Base-by-base conservation (phyloP, 1,140 invertebrate genomes). In the Halesus radiatus region DNA sequence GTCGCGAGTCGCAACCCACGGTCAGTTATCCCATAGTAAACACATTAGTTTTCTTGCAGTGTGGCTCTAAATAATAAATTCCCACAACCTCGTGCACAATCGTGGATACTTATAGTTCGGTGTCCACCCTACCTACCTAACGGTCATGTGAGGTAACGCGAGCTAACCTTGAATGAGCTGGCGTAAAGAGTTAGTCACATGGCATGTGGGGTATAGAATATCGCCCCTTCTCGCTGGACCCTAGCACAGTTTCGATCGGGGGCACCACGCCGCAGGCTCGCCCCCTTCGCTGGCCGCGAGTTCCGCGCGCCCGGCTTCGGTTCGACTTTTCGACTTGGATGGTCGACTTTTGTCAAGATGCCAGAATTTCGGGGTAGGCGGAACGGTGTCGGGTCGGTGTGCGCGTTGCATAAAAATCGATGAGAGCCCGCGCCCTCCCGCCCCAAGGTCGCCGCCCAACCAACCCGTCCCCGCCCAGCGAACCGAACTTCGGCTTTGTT, bases 391-490 rank as follows among this genome's bases (percentile, higher is more conserved):
- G 66, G 66, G 66, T 70, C 66, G 66, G 66, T 70, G 66, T 70
- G 66, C 66, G 66, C 66, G 66, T 50, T 70, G 66, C 66, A 70
- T 70, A 70, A 70, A 70, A 70, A 70, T 70, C 66, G 66, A 70
- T 70, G 37, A 18, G 13, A 70, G 66, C n/a, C 29, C 66, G 29
- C 66, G 32, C 66, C 37, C 66, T 37, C 29, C 29, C 66, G n/a
- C n/a, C 66, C 37, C 66, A 70, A 70, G 66, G 66, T 70, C 66
- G 66, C 37, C 66, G 32, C 66, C 7, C 10, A 13, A 32, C 32
- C 32, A 32, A 45, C 32, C 66, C 37, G n/a, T 37, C 66, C 66
- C 15, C 66, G 23, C 60, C 60, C 23, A 22, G 4, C 60, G 20
- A 16, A 1, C 20, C 20, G 18, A 16, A 20, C 37, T 70, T 50